Evolutionary conservation across 2,113 vertebrate genomes (phyloP).

Genomic region (Tinamus guttatus): DNA sequence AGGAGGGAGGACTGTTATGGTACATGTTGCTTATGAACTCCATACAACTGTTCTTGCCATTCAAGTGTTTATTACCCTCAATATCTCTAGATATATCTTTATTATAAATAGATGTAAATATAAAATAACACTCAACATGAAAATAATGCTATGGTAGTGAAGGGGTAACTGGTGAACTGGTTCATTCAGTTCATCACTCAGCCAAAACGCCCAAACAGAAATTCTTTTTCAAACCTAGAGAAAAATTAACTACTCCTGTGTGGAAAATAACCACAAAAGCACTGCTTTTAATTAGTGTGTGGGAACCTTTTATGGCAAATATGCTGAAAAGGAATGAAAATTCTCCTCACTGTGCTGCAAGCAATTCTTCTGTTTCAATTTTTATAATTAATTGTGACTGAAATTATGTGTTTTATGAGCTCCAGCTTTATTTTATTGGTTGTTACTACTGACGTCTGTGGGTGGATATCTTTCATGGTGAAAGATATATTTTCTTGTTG

Average conservation of each 20-base stretch:
- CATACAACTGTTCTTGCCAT: background rate
- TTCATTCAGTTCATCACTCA: background rate
- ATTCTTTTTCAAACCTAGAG: background rate
- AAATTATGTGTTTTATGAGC: conserved; percentile 46
- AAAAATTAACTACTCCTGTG: conserved; percentile 4
- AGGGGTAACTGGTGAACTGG: background rate
- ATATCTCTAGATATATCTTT: background rate
- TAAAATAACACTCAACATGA: background rate
- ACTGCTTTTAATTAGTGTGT: background rate
- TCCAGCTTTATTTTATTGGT: conserved; percentile 17
- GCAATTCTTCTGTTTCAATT: background rate
- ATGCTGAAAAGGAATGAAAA: conserved; percentile 16
- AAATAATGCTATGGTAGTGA: background rate
- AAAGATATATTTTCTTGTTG: conserved; percentile 24
- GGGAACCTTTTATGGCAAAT: background rate
- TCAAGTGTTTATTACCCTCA: background rate
- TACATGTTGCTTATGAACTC: accelerated
- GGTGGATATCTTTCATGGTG: background rate
- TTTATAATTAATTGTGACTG: conserved; percentile 32
- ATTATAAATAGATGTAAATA: background rate
- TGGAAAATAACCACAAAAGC: conserved; percentile 24
- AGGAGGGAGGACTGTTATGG: background rate
- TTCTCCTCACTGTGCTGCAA: background rate
- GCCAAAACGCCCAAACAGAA: background rate
- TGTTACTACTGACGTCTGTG: background rate